These are phyloP conservation scores for Lepus oiostolus DNA, from an alignment of 2,797 vertebrate genomes.

Conservation along the genomic window DNA sequence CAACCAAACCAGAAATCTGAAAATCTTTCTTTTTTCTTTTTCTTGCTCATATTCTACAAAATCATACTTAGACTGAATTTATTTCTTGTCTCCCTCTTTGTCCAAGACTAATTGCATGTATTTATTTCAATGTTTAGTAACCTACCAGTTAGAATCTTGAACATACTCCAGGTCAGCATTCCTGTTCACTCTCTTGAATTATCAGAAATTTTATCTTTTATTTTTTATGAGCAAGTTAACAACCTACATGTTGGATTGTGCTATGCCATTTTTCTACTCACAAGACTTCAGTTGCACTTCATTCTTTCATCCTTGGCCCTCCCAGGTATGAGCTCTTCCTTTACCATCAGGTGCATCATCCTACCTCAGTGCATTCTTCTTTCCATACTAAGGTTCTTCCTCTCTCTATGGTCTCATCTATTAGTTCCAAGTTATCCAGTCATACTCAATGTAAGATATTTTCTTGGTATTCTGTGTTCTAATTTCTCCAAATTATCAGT, in stretches of 20 bases:
- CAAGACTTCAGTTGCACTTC: background rate
- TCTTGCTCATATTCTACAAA: background rate
- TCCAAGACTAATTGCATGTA: background rate
- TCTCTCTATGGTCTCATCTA: background rate
- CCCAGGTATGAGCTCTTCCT: background rate
- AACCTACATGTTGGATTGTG: background rate
- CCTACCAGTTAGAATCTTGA: background rate
- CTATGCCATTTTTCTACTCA: background rate
- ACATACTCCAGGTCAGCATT: background rate
- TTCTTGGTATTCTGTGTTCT: background rate
- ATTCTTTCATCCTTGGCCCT: background rate
- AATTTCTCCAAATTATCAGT: background rate
- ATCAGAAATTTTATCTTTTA: background rate
- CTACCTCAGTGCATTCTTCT: background rate
- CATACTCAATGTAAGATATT: background rate
- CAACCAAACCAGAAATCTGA: background rate
- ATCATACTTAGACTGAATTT: background rate
- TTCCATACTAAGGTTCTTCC: background rate
- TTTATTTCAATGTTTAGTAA: background rate
- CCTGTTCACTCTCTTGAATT: background rate
- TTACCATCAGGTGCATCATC: rapidly evolving
- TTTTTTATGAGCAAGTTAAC: background rate
- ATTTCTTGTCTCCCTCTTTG: background rate
- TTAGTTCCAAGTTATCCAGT: background rate
- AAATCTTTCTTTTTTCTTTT: background rate